phyloP scores from a whole-genome alignment of 2,113 vertebrate species.

The Cinclus cinclus region DNA sequence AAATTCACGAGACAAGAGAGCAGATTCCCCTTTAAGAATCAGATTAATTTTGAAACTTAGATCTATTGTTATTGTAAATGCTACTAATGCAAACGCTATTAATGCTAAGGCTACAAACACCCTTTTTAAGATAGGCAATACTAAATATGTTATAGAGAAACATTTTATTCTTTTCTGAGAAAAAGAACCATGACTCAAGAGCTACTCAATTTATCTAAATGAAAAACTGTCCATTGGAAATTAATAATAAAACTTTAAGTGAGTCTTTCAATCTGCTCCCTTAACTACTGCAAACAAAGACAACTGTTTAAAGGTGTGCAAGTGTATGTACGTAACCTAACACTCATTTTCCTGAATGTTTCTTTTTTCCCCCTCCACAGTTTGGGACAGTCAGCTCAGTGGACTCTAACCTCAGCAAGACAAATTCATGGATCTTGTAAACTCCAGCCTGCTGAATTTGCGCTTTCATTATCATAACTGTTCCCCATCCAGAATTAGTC shows the following conservation, averaged over 20 bases:
- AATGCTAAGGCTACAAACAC: neutral
- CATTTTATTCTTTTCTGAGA: neutral
- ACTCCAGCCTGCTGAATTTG: neutral
- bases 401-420: neutral
- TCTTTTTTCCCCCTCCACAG: neutral
- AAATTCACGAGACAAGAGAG: neutral
- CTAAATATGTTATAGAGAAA: neutral
- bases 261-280: neutral
- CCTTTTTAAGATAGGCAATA: neutral
- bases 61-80: rapidly evolving
- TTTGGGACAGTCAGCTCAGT: neutral
- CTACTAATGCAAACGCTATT: neutral
- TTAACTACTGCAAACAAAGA: neutral
- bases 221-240: neutral
- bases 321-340: neutral
- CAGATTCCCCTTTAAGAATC: neutral
- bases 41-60: neutral
- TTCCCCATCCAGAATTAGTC: neutral
- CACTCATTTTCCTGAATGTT: neutral
- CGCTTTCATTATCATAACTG: neutral
- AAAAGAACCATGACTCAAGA: neutral
- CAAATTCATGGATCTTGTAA: neutral
- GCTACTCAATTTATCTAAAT: neutral
- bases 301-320: neutral
- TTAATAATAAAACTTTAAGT: neutral